Evolutionary conservation across 2,113 vertebrate species (phyloP).

Genomic region (Penelope pileata): DNA sequence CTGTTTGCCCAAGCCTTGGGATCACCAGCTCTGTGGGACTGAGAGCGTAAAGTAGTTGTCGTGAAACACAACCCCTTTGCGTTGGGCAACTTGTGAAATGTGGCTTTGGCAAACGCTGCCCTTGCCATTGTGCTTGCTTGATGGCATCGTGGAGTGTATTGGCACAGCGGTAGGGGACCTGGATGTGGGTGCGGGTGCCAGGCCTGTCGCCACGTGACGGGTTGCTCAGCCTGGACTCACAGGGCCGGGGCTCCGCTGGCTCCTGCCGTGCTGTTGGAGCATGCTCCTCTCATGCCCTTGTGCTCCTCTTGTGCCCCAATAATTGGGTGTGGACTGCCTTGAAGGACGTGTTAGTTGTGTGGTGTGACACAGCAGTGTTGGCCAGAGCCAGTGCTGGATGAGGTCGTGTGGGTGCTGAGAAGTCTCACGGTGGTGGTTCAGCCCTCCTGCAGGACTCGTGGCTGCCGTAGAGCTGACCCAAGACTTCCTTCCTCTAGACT

Average conservation of each 20-base stretch:
- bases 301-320: too few species aligned
- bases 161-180: neutral
- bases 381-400: neutral
- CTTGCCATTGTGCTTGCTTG: neutral
- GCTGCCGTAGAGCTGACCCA: neutral
- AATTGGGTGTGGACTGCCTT: too few species aligned
- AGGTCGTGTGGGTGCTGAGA: neutral
- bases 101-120: neutral
- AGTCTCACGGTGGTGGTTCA: neutral
- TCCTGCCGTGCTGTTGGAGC: accelerated
- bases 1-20: neutral
- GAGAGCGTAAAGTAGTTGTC: neutral
- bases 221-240: neutral
- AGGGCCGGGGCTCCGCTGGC: neutral
- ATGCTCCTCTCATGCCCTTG: too few species aligned
- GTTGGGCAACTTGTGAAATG: neutral
- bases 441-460: neutral
- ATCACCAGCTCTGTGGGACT: neutral
- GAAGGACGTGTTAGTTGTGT: neutral
- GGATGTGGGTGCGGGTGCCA: neutral
- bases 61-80: neutral
- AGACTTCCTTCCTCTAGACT: constrained; percentile 38
- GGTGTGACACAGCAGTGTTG: neutral
- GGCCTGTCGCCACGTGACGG: neutral
- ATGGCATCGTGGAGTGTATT: neutral